Percentiles rank a stretch among this genome's conserved stretches.
Conservation (phyloP, 2,888 invertebrate genomes). For the Chaetogeoica ovagalla region DNA sequence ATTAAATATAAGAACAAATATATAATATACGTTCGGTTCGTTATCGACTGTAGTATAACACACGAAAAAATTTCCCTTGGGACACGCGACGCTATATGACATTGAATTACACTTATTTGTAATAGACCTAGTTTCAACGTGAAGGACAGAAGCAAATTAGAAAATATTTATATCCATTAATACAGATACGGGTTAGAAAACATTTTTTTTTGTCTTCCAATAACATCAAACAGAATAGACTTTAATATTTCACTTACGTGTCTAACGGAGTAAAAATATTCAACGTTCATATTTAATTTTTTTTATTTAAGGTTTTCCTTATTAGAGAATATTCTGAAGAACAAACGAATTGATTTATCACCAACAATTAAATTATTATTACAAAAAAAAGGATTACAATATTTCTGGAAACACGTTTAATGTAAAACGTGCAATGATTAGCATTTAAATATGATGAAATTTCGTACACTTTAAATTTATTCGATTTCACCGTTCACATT, state of each 20-base stretch:
- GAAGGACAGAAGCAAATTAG: not conserved
- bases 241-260: no score
- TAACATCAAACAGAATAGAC: no score
- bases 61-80: not conserved
- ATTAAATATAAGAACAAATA: not conserved
- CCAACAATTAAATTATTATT: no score
- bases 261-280: no score
- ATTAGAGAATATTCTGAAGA: no score
- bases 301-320: no score
- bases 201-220: no score
- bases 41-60: not conserved
- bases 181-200: not conserved
- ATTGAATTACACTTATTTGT: not conserved
- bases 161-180: not conserved
- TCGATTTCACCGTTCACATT: not conserved
- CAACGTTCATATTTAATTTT: no score
- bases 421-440: not conserved
- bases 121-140: not conserved
- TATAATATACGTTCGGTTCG: not conserved
- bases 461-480: not conserved
- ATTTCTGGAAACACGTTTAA: not conserved
- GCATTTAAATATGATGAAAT: no score
- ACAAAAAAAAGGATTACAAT: no score
- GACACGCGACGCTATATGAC: not conserved
- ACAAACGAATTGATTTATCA: no score